Percentiles rank a stretch among this genome's conserved stretches.
phyloP scores from a whole-genome alignment of 2,113 vertebrate species.

The Alouatta palliata region DNA sequence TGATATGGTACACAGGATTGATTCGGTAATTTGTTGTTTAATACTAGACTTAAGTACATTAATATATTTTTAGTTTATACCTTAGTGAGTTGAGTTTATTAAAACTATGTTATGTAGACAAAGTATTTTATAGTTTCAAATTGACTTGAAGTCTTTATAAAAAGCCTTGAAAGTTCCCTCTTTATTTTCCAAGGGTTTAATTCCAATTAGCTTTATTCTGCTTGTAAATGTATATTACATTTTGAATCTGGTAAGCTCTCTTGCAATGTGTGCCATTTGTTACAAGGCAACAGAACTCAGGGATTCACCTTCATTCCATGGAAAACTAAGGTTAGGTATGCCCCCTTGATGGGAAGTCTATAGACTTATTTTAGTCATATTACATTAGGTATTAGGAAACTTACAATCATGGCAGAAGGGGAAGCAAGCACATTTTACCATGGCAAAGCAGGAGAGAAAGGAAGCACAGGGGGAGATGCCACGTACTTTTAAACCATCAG shows the following conservation, averaged over 20 bases:
- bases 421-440: no score
- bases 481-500: no score
- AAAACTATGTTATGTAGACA: neutral
- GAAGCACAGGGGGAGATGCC: no score
- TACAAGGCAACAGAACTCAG: neutral
- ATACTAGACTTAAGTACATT: neutral
- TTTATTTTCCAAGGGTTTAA: slow-evolving; percentile 9
- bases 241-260: neutral
- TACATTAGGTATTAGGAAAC: neutral
- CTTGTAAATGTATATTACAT: neutral
- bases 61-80: neutral
- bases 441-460: no score
- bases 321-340: neutral
- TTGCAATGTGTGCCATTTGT: neutral
- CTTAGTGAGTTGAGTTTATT: slow-evolving; percentile 12
- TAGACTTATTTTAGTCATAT: neutral
- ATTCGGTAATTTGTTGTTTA: slow-evolving; percentile 74
- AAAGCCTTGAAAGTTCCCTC: slow-evolving; percentile 27
- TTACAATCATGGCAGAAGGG: no score
- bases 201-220: slow-evolving; percentile 30
- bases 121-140: slow-evolving; percentile 2
- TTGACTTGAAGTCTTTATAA: slow-evolving; percentile 27
- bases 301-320: neutral
- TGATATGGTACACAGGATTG: slow-evolving; percentile 77
- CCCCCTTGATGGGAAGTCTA: neutral